Evolutionary conservation across 1,140 invertebrate genomes (phyloP), one percentile per base, ranked within the genome.

Genomic region (Drosophila watanabei): DNA sequence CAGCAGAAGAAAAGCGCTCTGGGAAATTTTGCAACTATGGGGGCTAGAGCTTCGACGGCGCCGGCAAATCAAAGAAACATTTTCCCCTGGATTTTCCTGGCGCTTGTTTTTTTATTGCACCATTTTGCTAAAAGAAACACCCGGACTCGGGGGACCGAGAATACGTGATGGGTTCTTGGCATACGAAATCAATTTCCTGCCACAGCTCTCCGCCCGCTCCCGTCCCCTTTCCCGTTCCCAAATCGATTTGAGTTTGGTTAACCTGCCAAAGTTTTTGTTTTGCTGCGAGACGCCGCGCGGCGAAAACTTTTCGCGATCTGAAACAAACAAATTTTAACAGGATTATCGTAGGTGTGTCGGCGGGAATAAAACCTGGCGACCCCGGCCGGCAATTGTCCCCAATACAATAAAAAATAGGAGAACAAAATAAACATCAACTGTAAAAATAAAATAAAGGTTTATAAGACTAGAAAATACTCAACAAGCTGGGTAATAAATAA

Each of bases 301-400:
- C 35, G 51, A 73, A 89, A 86, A 80, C 79, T 90, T 81, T 79
- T 80, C 39, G 61, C 86, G 65, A 65, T 86, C 69, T 77, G 79
- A 90, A 90, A 86, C 79, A 90, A 90, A 86, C 86, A 86, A 85
- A 90, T 82, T 89, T 90, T 90, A 89, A 89, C 85, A 86, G 85
- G 85, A 89, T 89, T 89, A 89, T 86, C 57, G 75, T 70, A 86
- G 79, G 82, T 90, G 82, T 90, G 45, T 35, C 16, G 41, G 33
- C 28, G 41, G 46, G 37, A 48, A 35, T 41, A 57, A 30, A 28
- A 8, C 16, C 43, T 28, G 41, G 20, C n/a, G 73, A 69, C 68
- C 72, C 20, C 48, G 68, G 68, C 86, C 79, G 72, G 76, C 86
- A 90, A 89, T 90, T 86, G 79, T 72, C 13, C 39, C 20, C 51